Conservation (phyloP, 2,113 vertebrate species). For the Pavo muticus region DNA sequence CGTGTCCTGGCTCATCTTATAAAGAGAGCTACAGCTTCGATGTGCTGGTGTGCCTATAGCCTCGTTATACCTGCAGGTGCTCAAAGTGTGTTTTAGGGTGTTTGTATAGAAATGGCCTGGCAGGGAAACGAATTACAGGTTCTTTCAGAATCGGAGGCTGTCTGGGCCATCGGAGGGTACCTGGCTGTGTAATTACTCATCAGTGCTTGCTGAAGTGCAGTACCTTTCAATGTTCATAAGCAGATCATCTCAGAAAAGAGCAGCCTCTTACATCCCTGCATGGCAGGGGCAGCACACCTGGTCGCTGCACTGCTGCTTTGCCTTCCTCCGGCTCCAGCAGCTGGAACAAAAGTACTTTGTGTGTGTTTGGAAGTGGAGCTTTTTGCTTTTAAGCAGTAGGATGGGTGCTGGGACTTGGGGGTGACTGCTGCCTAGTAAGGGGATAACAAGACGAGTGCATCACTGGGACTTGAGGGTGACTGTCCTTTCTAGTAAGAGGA, state of each 20-base stretch:
- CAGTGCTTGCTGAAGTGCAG: background rate
- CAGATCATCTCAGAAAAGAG: background rate
- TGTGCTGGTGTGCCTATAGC: accelerated
- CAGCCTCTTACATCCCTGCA: background rate
- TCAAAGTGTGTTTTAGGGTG: accelerated
- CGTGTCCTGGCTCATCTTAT: background rate
- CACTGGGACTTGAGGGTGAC: background rate
- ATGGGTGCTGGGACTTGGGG: background rate
- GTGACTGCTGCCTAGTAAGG: background rate
- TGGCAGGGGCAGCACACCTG: background rate
- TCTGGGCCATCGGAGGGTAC: background rate
- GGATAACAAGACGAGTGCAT: background rate
- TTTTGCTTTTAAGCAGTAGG: background rate
- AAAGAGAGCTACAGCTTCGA: accelerated
- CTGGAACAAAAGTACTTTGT: background rate
- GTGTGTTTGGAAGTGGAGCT: background rate
- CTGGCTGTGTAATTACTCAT: background rate
- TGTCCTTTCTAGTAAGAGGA: background rate
- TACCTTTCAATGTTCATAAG: background rate
- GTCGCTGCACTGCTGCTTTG: background rate
- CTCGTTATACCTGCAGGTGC: accelerated
- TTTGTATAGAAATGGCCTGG: background rate
- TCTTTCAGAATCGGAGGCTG: background rate
- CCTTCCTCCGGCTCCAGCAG: background rate
- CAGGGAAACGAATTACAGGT: background rate